Conservation (phyloP, 2,113 vertebrate genomes). For the Andinoacara biseriatus region DNA sequence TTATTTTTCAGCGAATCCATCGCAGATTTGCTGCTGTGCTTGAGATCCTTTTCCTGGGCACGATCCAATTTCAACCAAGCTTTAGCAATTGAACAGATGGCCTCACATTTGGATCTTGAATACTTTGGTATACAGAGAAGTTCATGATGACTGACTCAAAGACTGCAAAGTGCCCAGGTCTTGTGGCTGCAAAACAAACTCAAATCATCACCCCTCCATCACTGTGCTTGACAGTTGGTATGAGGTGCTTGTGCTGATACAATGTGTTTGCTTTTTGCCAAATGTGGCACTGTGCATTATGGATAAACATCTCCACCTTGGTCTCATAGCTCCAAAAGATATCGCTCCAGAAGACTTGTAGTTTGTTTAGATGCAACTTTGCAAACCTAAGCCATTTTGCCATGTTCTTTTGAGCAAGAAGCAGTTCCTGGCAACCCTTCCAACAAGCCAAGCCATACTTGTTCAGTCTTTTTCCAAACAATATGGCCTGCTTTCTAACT, state of each 20-base stretch:
- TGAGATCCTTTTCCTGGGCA: background rate
- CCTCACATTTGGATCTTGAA: background rate
- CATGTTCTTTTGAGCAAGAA: rapidly evolving
- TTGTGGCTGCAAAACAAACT: background rate
- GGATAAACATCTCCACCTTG: background rate
- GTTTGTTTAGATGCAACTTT: background rate
- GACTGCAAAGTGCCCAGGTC: background rate
- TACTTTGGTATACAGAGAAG: background rate
- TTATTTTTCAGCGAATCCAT: background rate
- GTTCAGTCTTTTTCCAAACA: background rate
- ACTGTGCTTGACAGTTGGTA: background rate
- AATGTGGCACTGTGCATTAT: rapidly evolving
- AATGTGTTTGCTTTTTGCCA: background rate
- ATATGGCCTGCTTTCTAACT: background rate
- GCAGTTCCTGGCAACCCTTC: background rate
- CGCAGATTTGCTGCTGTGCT: background rate
- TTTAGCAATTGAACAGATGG: background rate
- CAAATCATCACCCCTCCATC: background rate
- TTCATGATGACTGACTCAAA: background rate
- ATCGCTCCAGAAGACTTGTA: background rate
- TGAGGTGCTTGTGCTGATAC: background rate
- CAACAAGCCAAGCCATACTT: background rate
- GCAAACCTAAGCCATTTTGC: background rate
- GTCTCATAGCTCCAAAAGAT: background rate
- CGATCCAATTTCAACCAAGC: rapidly evolving